Conservation (phyloP, 2,888 invertebrate species). For the Ctenicera cuprea region DNA sequence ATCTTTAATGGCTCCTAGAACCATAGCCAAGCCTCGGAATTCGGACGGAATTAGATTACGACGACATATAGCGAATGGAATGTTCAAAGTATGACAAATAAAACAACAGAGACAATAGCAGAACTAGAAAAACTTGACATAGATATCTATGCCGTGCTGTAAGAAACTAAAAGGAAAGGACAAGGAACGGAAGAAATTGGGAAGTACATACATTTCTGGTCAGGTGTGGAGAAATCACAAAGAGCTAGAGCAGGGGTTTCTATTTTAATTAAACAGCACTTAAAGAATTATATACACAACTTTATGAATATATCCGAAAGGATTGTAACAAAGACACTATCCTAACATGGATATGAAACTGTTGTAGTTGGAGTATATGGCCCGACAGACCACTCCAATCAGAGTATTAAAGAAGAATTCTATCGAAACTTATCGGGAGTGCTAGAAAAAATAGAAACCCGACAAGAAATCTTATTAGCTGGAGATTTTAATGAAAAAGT, state of each 20-base stretch:
- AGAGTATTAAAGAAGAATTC: background rate
- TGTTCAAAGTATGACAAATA: background rate
- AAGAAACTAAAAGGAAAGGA: too few relatives aligned
- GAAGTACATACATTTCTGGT: slow-evolving; percentile 51
- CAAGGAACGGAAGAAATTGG: too few relatives aligned
- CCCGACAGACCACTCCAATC: background rate
- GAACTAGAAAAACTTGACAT: too few relatives aligned
- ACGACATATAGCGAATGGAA: slow-evolving; percentile 17
- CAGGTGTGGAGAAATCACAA: slow-evolving; percentile 49
- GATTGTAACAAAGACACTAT: slow-evolving; percentile 38
- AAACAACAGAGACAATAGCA: background rate
- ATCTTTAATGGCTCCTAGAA: background rate
- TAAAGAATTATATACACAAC: slow-evolving; percentile 33
- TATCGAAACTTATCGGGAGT: background rate
- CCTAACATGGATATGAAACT: slow-evolving; percentile 18
- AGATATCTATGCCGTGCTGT: too few relatives aligned
- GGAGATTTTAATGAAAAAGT: too few relatives aligned
- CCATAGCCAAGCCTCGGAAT: slow-evolving; percentile 25
- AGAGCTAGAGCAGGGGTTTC: slow-evolving; percentile 42
- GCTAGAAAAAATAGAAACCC: slow-evolving; percentile 1
- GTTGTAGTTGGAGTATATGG: slow-evolving; percentile 14
- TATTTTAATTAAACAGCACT: slow-evolving; percentile 31
- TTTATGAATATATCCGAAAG: slow-evolving; percentile 44
- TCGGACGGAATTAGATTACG: slow-evolving; percentile 12
- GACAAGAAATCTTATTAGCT: too few relatives aligned